Percentiles rank a stretch among this genome's conserved stretches.
phyloP scores from a whole-genome alignment of 2,888 invertebrate species.

The Beris morrisii region DNA sequence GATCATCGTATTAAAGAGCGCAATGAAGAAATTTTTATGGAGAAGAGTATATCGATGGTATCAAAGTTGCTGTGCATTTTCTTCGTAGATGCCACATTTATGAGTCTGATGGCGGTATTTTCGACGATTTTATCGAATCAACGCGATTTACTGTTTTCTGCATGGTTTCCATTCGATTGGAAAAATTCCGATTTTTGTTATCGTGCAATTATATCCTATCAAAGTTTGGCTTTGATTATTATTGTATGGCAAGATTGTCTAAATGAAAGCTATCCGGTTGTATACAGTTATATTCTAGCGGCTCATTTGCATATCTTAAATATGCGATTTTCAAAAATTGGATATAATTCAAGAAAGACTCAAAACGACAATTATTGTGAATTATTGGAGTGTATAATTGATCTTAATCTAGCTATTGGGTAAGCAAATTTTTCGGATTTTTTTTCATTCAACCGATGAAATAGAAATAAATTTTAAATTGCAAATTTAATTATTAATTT shows the following conservation, averaged over 20 bases:
- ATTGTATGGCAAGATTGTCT: conserved; percentile 18
- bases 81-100: conserved; percentile 11
- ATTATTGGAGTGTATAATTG: conserved; percentile 1
- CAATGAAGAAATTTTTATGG: not conserved
- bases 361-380: not conserved
- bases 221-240: not conserved
- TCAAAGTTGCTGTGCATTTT: not conserved
- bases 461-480: too few species aligned
- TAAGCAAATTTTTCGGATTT: not conserved
- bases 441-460: not conserved
- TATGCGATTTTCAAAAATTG: conserved; percentile 14
- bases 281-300: conserved; percentile 30
- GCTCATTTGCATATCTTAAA: conserved; percentile 9
- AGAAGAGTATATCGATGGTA: not conserved
- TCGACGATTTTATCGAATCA: not conserved
- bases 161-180: conserved; percentile 29
- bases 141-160: not conserved
- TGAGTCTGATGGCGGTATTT: not conserved
- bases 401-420: conserved; percentile 10
- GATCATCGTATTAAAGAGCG: not conserved
- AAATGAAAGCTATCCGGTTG: conserved; percentile 18
- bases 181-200: not conserved
- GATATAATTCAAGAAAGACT: conserved; percentile 24
- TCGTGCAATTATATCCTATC: not conserved
- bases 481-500: not conserved